Percentiles rank a stretch among this genome's conserved stretches.
These are phyloP conservation scores for Pelusios castaneus DNA, from an alignment of 2,113 vertebrate species.

Conservation along the genomic window DNA sequence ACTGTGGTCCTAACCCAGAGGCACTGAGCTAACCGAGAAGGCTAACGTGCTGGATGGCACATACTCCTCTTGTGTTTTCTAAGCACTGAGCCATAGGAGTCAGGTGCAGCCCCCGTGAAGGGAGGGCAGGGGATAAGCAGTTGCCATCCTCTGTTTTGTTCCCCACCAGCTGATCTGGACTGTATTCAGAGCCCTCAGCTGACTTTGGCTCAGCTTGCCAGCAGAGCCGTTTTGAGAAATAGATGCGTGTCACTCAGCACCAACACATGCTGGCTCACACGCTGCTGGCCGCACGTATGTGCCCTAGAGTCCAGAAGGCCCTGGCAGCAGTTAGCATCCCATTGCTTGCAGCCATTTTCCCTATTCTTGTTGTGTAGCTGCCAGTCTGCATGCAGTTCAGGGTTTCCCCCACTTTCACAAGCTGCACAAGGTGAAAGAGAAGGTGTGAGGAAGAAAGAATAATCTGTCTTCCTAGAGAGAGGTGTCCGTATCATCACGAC, in stretches of 20 bases:
- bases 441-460: not conserved
- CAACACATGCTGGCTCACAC: conserved; percentile 22
- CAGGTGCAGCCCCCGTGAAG: not conserved
- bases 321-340: conserved; percentile 34
- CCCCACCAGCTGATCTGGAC: conserved; percentile 3
- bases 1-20: not conserved
- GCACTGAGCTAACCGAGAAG: not conserved
- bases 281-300: conserved; percentile 68
- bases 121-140: not conserved
- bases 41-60: not conserved
- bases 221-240: not conserved
- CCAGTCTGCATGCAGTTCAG: conserved; percentile 40
- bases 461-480: not conserved
- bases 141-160: not conserved
- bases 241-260: not conserved
- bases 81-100: not conserved
- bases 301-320: conserved; percentile 39
- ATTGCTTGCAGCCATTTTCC: conserved; percentile 33
- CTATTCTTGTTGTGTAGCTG: conserved; percentile 60
- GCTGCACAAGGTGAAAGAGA: conserved; percentile 14
- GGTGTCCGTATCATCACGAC: conserved; percentile 29
- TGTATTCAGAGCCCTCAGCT: not conserved
- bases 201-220: conserved; percentile 4
- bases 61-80: not conserved
- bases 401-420: not conserved